Base-by-base conservation (phyloP, 2,888 invertebrate species). In the Chrysolina haemoptera region DNA sequence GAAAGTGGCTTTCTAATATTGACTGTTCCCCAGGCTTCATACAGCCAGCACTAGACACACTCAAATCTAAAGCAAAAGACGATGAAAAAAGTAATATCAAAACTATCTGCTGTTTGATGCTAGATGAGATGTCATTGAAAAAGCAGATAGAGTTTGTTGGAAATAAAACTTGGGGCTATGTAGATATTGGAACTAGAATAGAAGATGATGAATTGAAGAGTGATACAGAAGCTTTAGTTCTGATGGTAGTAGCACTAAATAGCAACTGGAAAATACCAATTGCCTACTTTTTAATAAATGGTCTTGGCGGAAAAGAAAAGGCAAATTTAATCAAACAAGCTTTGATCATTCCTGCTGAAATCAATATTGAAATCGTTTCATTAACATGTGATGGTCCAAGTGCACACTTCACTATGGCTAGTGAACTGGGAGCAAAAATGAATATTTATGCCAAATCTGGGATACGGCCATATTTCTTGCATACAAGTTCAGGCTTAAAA, bases 401-500 rank as follows among this genome's bases (percentile, higher is more conserved):
- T 43, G 43, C 59, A 59, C 59, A 59, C 11, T 59, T 59, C 59
- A 59, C 59, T 59, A 59, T 59, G 59, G 59, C 59, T 59, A 22
- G 20, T 59, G 20, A 59, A 59, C 16, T 59, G 20, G 59, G 59
- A 59, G 59, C 59, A 16, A 59, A 20, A 20, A 59, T 59, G 3
- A 27, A 59, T 59, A 59, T 27, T 59, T 59, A 2, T 43, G 8
- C 43, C 20, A 59, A 27, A 12, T 59, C 59, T 59, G 59, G 59
- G 59, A 59, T 59, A 59, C 14, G 27, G 59, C 16, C 59, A 59
- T 59, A 59, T 27, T 59, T 59, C 22, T 11, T 20, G 14, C 59
- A 59, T 9, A n/a, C n/a, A n/a, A 22, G 12, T 16, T 20, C 20
- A 6, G 59, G 59, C 8, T 14, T 18, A 14, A 59, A 59, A 59